phyloP scores from a whole-genome alignment of 2,797 vertebrate species.

The Gymnoscopelus microlampas region DNA sequence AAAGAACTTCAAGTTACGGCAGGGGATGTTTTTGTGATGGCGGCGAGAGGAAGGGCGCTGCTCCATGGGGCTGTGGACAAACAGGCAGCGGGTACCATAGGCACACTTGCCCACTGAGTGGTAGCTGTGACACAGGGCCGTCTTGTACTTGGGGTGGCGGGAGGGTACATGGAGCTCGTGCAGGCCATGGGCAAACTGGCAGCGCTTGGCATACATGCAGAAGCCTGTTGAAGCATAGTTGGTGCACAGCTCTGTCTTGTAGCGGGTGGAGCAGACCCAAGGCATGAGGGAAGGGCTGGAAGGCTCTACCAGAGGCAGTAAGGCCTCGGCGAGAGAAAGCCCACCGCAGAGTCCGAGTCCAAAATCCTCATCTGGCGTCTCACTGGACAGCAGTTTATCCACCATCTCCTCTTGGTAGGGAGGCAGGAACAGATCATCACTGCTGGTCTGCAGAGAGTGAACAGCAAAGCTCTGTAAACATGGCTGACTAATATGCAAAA shows the following conservation, averaged over 20 bases:
- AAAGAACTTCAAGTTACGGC: slow-evolving; percentile 74
- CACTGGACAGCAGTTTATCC: slow-evolving; percentile 64
- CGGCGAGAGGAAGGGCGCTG: slow-evolving; percentile 63
- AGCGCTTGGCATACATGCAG: slow-evolving; percentile 82
- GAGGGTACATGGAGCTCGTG: slow-evolving; percentile 81
- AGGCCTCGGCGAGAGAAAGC: slow-evolving; percentile 73
- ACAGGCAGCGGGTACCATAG: slow-evolving; percentile 83
- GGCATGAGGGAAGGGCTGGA: slow-evolving; percentile 49
- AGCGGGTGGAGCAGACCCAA: slow-evolving; percentile 83
- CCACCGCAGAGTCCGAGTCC: slow-evolving; percentile 6
- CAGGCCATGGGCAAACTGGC: slow-evolving; percentile 85
- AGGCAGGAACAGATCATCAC: too few species aligned
- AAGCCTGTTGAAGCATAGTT: slow-evolving; percentile 73
- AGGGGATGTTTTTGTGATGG: slow-evolving; percentile 68
- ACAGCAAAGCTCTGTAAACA: too few species aligned
- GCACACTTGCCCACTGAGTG: slow-evolving; percentile 77
- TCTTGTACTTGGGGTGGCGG: slow-evolving; percentile 86
- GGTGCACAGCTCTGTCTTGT: slow-evolving; percentile 85
- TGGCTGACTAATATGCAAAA: too few species aligned
- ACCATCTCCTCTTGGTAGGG: slow-evolving; percentile 50
- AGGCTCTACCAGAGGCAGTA: slow-evolving; percentile 74
- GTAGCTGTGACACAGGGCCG: slow-evolving; percentile 81
- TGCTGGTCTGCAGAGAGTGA: too few species aligned
- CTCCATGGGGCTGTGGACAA: slow-evolving; percentile 79
- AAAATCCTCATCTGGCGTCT: slow-evolving; percentile 47